phyloP scores from a whole-genome alignment of 1,140 invertebrate genomes.

The Brachionus rotundiformis region DNA sequence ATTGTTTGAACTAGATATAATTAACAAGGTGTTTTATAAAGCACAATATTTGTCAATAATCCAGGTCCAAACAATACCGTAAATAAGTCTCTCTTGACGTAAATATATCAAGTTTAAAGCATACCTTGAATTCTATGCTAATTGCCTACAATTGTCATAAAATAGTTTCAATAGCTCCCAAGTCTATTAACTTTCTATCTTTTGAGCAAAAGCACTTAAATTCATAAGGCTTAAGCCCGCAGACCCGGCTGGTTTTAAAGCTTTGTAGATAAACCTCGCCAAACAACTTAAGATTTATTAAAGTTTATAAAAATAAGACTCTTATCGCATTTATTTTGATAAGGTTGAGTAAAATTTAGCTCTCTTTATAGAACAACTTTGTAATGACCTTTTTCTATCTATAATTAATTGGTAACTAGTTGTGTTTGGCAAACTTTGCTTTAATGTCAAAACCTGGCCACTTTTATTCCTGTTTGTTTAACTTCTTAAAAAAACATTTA shows the following conservation, averaged over 20 bases:
- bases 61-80: constrained; percentile 1
- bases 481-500: background rate
- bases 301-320: constrained; percentile 16
- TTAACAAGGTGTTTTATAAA: constrained; percentile 15
- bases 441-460: background rate
- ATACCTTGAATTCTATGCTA: constrained; percentile 19
- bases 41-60: constrained; percentile 15
- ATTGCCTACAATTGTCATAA: constrained; percentile 3
- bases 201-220: background rate
- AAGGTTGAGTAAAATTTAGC: constrained; percentile 19
- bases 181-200: background rate
- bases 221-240: background rate
- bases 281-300: constrained; percentile 12
- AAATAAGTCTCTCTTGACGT: background rate
- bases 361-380: background rate
- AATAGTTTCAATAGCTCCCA: constrained; percentile 7
- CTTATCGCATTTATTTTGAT: constrained; percentile 14
- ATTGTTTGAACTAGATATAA: constrained; percentile 1
- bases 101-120: background rate
- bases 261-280: constrained; percentile 5
- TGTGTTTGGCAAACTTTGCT: background rate
- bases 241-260: background rate
- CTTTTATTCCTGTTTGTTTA: background rate
- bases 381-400: background rate
- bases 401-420: background rate